Conservation (phyloP, 2,888 invertebrate species). For the Apeira syringaria region DNA sequence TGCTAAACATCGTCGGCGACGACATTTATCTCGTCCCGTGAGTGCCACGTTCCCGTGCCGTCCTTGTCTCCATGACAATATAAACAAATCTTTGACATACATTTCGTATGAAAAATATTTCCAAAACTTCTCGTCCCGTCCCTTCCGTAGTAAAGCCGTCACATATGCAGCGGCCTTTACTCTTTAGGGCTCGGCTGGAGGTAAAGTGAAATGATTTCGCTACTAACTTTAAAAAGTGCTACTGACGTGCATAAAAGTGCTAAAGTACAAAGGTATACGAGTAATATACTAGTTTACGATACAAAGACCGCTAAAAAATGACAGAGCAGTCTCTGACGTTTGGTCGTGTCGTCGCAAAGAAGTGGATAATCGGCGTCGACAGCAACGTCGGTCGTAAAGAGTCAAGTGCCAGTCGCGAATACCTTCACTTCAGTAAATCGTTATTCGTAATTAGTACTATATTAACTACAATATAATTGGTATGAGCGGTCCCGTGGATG, state of each 20-base stretch:
- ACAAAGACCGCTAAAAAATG: conserved; percentile 9
- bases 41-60: no score
- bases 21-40: no score
- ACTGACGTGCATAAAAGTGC: conserved; percentile 21
- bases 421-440: conserved; percentile 53
- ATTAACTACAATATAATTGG: conserved; percentile 82
- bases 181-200: conserved; percentile 4
- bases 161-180: no score
- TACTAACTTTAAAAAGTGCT: conserved; percentile 18
- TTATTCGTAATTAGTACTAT: conserved; percentile 75
- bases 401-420: conserved; percentile 45
- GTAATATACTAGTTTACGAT: conserved; percentile 12
- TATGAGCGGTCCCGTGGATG: conserved; percentile 82
- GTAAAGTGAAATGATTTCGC: conserved; percentile 5
- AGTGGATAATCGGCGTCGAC: conserved; percentile 1
- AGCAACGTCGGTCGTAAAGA: conserved; percentile 15
- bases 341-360: conserved; percentile 2
- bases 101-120: no score
- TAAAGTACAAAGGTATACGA: conserved; percentile 14
- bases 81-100: no score
- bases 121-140: no score
- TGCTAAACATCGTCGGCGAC: no score
- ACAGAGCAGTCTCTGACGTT: conserved; percentile 8
- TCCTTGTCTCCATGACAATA: no score
- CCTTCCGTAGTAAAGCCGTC: no score